Evolutionary conservation across 2,888 invertebrate species (phyloP), one percentile per base, ranked within the genome.

Genomic region (Harpagoxenus sublaevis): DNA sequence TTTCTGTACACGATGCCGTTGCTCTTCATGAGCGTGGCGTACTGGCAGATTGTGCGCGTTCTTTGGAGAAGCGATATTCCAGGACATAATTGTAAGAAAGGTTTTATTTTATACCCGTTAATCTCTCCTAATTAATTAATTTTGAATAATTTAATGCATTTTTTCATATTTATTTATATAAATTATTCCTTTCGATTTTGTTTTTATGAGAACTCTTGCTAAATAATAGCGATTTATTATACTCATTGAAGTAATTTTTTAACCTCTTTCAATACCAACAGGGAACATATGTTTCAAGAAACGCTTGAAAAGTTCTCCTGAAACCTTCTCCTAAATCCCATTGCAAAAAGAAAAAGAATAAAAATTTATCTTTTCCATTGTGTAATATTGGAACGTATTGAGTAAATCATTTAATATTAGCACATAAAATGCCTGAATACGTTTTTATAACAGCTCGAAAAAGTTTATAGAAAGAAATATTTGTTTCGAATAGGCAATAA

Each of bases 31-130:
- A 97, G 97, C 91, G 96, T 98, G 86, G 97, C 98, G 0, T 98
- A 98, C 95, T 97, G 97, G 93, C 98, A 98, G 95, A 98, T 98
- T 84, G 97, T 98, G 75, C 95, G 96, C 57, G 98, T 98, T 2
- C 96, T 98, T 23, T 98, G 98, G 98, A 96, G 96, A 87, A 97
- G 97, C 0, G 97, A 97, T 92, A 97, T 97, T 83, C 97, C 97
- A 0, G 97, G 98, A 3, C 97, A 97, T 91, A 93, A 90, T 70
- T 83, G 94, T 94, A 87, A 93, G 87, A 57, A 65, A 18, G 48
- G 60, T 28, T 62, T 48, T 8, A 55, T 31, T 57, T 23, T 57
- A 55, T 68, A 55, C 57, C n/a, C 31, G 53, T 68, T 62, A 39
- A 53, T 6, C 35, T 6, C 35, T 53, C 73, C 48, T 23, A 42